Evolutionary conservation across 2,113 vertebrate genomes (phyloP).

Genomic region (Erythrolamprus reginae): DNA sequence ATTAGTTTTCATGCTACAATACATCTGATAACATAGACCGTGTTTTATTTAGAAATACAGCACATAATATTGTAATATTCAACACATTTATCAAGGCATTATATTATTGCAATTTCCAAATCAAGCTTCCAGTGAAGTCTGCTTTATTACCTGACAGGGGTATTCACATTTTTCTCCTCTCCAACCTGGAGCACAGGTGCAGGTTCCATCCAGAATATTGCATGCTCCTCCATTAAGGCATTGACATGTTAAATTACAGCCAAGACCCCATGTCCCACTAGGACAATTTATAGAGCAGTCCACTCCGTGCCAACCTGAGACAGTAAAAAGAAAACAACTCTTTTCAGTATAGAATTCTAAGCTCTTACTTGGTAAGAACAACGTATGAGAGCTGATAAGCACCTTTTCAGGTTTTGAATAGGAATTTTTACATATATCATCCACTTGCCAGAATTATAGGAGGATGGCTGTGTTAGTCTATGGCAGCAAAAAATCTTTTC

Average conservation of each 20-base stretch:
- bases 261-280: constrained; percentile 89
- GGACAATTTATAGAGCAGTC: constrained; percentile 95
- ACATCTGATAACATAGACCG: neutral
- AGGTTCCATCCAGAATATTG: constrained; percentile 80
- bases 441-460: neutral
- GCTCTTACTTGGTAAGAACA: neutral
- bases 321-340: constrained; percentile 22
- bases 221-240: constrained; percentile 89
- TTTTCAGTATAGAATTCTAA: neutral
- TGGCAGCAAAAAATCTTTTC: neutral
- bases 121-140: neutral
- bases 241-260: constrained; percentile 86
- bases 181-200: constrained; percentile 91
- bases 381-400: neutral
- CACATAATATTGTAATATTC: constrained; percentile 8
- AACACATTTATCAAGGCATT: neutral
- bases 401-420: neutral
- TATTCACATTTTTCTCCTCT: constrained; percentile 83
- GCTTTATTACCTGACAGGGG: constrained; percentile 79
- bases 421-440: neutral
- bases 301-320: constrained; percentile 90
- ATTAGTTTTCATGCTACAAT: neutral
- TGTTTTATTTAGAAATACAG: neutral
- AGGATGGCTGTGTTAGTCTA: neutral
- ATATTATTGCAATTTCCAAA: neutral